Evolutionary conservation across 2,113 vertebrate genomes (phyloP), one percentile per base, ranked within the genome.

Genomic region (Cromileptes altivelis): DNA sequence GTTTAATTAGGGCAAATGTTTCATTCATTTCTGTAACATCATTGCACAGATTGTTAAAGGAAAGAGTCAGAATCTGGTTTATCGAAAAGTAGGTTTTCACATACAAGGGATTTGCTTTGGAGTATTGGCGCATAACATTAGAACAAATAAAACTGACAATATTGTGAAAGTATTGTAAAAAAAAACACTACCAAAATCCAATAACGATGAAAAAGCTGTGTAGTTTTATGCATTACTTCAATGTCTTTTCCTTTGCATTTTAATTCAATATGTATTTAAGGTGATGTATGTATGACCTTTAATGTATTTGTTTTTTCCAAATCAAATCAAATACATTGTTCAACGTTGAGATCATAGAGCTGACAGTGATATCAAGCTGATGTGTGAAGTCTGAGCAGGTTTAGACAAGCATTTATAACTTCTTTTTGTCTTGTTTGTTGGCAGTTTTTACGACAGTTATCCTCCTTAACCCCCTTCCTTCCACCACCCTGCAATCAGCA

Each of bases 401-500:
- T 27, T 4, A 3, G 10, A 57, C n/a, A 57, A 27, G 27, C 18
- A 40, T 53, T 10, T 60, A 18, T 14, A 23, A 33, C 12, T 45
- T 45, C 37, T 58, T 37, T 75, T 12, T 57, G 18, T 67, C 64
- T 17, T 19, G 27, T 40, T 40, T 37, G 6, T 27, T 4, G 0
- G 6, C 45, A n/a, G 25, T 30, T 83, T 86, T 91, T 72, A 83
- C 21, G 15, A 69, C 79, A 55, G 60, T 49, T 67, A 50, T 77
- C 33, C 55, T 76, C 76, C 71, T 23, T 18, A 33, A 40, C 71
- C 88, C 86, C 77, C 77, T 52, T 85, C 58, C 47, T 81, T 61
- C 45, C 75, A 30, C 42, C 55, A 63, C 61, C 68, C 88, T 77
- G 68, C 78, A 85, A 73, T 84, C 75, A 77, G 83, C 73, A 68